phyloP scores from a whole-genome alignment of 2,888 invertebrate species.

The Hanleya hanleyi region DNA sequence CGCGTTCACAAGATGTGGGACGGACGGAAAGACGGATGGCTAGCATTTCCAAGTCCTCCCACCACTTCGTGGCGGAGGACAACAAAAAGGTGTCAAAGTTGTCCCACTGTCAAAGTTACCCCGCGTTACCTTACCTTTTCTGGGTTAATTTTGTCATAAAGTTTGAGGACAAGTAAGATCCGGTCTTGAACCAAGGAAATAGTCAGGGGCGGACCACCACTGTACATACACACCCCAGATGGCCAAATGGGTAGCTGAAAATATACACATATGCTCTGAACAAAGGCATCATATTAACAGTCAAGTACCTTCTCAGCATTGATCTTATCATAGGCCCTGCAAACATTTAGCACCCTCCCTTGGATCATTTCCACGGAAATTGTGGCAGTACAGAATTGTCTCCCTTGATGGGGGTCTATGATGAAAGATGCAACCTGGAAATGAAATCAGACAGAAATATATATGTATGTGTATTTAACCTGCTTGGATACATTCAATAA shows the following conservation, averaged over 20 bases:
- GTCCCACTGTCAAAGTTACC: no score
- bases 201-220: slow-evolving; percentile 66
- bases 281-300: neutral
- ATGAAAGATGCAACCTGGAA: no score
- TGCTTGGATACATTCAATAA: no score
- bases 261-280: neutral
- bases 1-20: no score
- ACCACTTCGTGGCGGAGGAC: no score
- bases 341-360: slow-evolving; percentile 88
- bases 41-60: no score
- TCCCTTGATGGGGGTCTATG: no score
- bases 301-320: slow-evolving; percentile 83
- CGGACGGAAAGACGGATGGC: no score
- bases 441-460: no score
- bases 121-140: no score
- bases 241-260: neutral
- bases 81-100: no score
- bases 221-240: slow-evolving; percentile 39
- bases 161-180: slow-evolving; percentile 89
- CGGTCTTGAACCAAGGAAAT: slow-evolving; percentile 83
- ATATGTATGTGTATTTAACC: no score
- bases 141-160: slow-evolving; percentile 91
- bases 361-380: slow-evolving; percentile 75
- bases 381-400: neutral
- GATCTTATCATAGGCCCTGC: slow-evolving; percentile 90